These are phyloP conservation scores for Picathartes gymnocephalus DNA, from an alignment of 2,113 vertebrate genomes.

Conservation along the genomic window DNA sequence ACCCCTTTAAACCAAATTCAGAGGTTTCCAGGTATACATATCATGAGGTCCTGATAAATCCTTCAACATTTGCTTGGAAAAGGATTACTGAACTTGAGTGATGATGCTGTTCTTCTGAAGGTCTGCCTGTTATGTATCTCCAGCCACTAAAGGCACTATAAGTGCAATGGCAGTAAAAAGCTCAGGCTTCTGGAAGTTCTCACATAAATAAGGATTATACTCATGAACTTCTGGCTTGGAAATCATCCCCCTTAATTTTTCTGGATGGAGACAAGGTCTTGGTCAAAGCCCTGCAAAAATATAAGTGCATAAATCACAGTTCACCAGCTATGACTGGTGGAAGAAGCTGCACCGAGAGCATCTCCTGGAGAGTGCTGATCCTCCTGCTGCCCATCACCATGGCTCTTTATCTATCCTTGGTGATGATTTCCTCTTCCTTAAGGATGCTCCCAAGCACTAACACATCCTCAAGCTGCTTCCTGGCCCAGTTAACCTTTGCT, in stretches of 20 bases:
- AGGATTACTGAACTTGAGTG: slow-evolving; percentile 57
- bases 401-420: not conserved
- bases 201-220: slow-evolving; percentile 48
- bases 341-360: not conserved
- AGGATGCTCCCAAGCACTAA: not conserved
- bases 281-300: slow-evolving; percentile 39
- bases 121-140: slow-evolving; percentile 37
- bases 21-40: slow-evolving; percentile 59
- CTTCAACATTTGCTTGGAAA: slow-evolving; percentile 59
- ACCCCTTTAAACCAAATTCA: slow-evolving; percentile 63
- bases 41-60: slow-evolving; percentile 59
- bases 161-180: slow-evolving; percentile 35
- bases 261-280: slow-evolving; percentile 22
- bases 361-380: not conserved
- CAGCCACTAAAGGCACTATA: slow-evolving; percentile 40
- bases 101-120: slow-evolving; percentile 61
- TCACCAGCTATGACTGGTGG: not conserved
- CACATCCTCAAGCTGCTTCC: not conserved
- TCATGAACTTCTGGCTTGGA: slow-evolving; percentile 24
- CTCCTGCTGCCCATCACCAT: not conserved
- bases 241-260: slow-evolving; percentile 35
- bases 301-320: not conserved
- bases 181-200: slow-evolving; percentile 1
- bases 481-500: not conserved
- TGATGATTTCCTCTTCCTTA: not conserved